A percentile compares a stretch with the other conserved stretches of the same genome.
Conservation (phyloP, 2,797 vertebrate species). For the Intellagama lesueurii region DNA sequence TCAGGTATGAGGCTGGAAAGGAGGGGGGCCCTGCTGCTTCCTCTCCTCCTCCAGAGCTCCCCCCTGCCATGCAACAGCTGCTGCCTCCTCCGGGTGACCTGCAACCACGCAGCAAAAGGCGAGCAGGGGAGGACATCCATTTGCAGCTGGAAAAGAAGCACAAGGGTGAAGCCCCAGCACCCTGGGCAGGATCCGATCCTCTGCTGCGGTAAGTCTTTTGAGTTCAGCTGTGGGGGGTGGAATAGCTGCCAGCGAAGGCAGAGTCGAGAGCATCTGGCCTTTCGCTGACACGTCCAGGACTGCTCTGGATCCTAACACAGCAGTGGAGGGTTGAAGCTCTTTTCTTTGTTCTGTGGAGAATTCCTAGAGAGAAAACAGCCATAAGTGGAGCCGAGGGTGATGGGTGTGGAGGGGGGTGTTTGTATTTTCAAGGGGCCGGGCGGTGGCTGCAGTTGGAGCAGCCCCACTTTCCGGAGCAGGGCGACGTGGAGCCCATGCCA, state of each 20-base stretch:
- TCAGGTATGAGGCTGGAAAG: fast-evolving
- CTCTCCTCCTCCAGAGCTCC: neutral
- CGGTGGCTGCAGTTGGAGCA: neutral
- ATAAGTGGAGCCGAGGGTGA: neutral
- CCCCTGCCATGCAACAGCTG: neutral
- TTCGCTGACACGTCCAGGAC: too few species aligned
- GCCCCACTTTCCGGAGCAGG: too few species aligned
- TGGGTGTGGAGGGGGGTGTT: neutral
- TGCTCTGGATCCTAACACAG: neutral
- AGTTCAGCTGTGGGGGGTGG: neutral
- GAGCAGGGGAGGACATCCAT: neutral
- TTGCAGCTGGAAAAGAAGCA: neutral
- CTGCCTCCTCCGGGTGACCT: neutral
- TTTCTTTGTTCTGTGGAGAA: too few species aligned
- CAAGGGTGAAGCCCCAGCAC: neutral
- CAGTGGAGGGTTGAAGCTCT: neutral
- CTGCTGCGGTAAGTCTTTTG: neutral
- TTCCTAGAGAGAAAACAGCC: neutral
- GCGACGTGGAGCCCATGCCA: too few species aligned
- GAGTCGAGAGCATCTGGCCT: too few species aligned
- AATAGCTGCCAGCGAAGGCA: neutral
- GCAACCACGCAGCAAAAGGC: neutral
- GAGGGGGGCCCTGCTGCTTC: neutral
- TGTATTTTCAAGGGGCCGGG: neutral
- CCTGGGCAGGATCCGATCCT: neutral